phyloP scores from a whole-genome alignment of 2,888 invertebrate species.

The Sarcophaga carnaria region DNA sequence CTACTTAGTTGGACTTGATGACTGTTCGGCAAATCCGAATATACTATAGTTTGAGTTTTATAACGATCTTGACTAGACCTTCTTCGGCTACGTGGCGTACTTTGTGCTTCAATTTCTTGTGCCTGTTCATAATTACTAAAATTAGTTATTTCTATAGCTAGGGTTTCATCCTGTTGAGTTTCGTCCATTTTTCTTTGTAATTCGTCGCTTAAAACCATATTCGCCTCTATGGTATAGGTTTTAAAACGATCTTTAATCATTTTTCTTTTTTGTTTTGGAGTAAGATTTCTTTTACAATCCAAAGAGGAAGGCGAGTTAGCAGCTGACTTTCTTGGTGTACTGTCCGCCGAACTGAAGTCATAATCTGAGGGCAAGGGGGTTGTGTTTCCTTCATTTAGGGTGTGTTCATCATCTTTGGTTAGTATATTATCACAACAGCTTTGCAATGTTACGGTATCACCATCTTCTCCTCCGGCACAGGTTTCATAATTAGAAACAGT shows the following conservation, averaged over 20 bases:
- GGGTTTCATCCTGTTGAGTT: constrained; percentile 75
- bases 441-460: constrained; percentile 84
- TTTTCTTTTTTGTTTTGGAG: constrained; percentile 90
- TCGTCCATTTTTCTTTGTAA: constrained; percentile 73
- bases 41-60: constrained; percentile 86
- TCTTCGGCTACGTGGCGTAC: constrained; percentile 70
- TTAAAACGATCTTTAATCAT: constrained; percentile 90
- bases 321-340: constrained; percentile 87
- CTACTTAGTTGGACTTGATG: constrained; percentile 43
- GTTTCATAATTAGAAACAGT: constrained; percentile 82
- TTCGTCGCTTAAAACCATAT: constrained; percentile 78
- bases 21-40: constrained; percentile 65
- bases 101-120: constrained; percentile 31
- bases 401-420: constrained; percentile 73
- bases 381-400: constrained; percentile 79
- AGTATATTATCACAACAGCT: constrained; percentile 83
- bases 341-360: constrained; percentile 89
- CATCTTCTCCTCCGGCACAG: constrained; percentile 83
- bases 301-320: constrained; percentile 72
- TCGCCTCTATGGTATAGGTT: constrained; percentile 90
- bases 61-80: constrained; percentile 85
- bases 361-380: constrained; percentile 88
- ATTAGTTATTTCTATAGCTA: constrained; percentile 78
- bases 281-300: constrained; percentile 81
- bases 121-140: constrained; percentile 47